phyloP scores from a whole-genome alignment of 2,113 vertebrate genomes.

The Pedionomus torquatus region DNA sequence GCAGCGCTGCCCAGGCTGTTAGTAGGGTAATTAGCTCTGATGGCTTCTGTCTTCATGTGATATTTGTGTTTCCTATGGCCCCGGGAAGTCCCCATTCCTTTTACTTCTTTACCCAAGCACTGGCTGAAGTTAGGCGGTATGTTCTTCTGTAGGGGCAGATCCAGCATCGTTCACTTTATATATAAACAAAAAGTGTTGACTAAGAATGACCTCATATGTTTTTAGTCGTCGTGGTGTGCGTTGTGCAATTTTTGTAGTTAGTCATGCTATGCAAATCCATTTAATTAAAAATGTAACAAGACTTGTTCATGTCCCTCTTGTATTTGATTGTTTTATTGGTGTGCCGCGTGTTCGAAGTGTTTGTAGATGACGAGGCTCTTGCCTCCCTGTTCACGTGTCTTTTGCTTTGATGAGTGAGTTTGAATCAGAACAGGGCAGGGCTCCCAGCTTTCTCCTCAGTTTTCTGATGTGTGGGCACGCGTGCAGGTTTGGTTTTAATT shows the following conservation, averaged over 20 bases:
- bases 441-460: background rate
- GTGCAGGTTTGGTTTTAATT: background rate
- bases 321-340: conserved; percentile 9
- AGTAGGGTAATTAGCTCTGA: background rate
- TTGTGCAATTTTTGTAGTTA: background rate
- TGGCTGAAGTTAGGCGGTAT: background rate
- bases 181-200: background rate
- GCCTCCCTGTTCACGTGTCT: background rate
- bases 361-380: background rate
- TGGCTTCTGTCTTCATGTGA: background rate
- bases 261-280: background rate
- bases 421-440: background rate
- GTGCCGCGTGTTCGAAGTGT: background rate
- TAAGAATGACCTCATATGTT: background rate
- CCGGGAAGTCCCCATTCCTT: background rate
- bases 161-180: background rate
- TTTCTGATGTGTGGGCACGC: background rate
- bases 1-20: background rate
- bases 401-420: background rate
- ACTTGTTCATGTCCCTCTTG: background rate
- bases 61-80: background rate
- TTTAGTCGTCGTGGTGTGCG: background rate
- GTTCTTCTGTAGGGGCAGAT: background rate
- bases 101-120: background rate
- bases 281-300: background rate